Percentiles rank a stretch among this genome's conserved stretches.
Conservation (phyloP, 2,888 invertebrate genomes). For the Dexiosoma caninum region DNA sequence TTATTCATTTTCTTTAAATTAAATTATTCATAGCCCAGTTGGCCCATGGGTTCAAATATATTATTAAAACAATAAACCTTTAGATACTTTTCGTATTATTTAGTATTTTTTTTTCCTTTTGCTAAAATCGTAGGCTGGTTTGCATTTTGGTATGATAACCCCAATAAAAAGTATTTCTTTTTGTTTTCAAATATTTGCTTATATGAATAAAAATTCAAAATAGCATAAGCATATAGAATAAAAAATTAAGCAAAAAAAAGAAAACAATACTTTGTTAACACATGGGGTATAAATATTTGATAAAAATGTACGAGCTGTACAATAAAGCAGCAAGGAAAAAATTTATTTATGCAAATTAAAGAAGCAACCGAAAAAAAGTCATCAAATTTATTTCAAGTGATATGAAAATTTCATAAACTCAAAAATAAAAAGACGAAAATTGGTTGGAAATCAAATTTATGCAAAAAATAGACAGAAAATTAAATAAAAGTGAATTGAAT, state of each 20-base stretch:
- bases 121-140: slow-evolving; percentile 27
- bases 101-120: slow-evolving; percentile 40
- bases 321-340: slow-evolving; percentile 8
- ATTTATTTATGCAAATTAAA: slow-evolving; percentile 58
- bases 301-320: slow-evolving; percentile 29
- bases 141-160: slow-evolving; percentile 59
- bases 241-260: not conserved
- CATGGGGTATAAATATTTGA: slow-evolving; percentile 54
- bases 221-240: slow-evolving; percentile 3
- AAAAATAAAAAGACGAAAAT: slow-evolving; percentile 16
- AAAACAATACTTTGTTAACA: slow-evolving; percentile 35
- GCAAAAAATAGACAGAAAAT: slow-evolving; percentile 13
- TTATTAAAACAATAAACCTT: slow-evolving; percentile 59
- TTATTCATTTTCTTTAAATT: slow-evolving; percentile 25
- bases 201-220: slow-evolving; percentile 35
- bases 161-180: slow-evolving; percentile 53
- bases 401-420: slow-evolving; percentile 52
- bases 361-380: slow-evolving; percentile 26
- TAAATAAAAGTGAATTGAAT: slow-evolving; percentile 23
- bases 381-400: slow-evolving; percentile 53
- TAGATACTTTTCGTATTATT: too few species aligned
- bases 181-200: slow-evolving; percentile 20
- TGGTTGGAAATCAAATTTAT: slow-evolving; percentile 42
- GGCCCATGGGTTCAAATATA: slow-evolving; percentile 57
- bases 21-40: slow-evolving; percentile 59